phyloP scores from a whole-genome alignment of 2,797 vertebrate species.

The Adrianichthys oophorus region DNA sequence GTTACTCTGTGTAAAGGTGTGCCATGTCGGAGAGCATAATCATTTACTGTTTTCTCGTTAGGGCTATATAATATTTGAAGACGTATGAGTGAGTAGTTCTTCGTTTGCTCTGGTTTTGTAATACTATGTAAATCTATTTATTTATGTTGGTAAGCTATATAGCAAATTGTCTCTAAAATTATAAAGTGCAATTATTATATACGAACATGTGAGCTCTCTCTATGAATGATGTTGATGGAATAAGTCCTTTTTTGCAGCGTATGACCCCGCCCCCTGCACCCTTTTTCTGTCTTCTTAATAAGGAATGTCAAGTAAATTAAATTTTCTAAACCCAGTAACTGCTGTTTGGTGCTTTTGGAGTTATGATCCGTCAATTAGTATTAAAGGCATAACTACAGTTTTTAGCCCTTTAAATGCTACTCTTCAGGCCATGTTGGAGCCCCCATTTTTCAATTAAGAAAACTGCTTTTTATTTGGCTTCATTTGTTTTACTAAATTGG shows the following conservation, averaged over 20 bases:
- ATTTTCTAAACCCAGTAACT: constrained; percentile 69
- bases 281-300: constrained; percentile 62
- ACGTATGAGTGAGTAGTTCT: constrained; percentile 58
- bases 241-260: constrained; percentile 73
- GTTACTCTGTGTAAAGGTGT: constrained; percentile 31
- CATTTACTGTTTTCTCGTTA: constrained; percentile 50
- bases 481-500: constrained; percentile 54
- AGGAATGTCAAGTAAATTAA: constrained; percentile 81
- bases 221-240: constrained; percentile 69
- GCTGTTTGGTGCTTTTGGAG: constrained; percentile 38
- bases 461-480: constrained; percentile 54
- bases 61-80: constrained; percentile 62
- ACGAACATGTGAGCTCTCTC: constrained; percentile 70
- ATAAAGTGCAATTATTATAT: constrained; percentile 83
- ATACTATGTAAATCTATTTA: constrained; percentile 55
- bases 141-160: constrained; percentile 66
- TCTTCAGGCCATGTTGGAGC: constrained; percentile 51
- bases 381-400: no score
- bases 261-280: constrained; percentile 62
- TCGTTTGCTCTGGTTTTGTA: constrained; percentile 63
- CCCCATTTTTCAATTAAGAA: constrained; percentile 57
- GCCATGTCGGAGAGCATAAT: constrained; percentile 47
- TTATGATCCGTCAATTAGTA: constrained; percentile 8
- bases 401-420: constrained; percentile 10
- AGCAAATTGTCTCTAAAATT: constrained; percentile 73